These are phyloP conservation scores for Trachymyrmex cornetzi DNA, from an alignment of 1,140 invertebrate genomes.

Conservation along the genomic window DNA sequence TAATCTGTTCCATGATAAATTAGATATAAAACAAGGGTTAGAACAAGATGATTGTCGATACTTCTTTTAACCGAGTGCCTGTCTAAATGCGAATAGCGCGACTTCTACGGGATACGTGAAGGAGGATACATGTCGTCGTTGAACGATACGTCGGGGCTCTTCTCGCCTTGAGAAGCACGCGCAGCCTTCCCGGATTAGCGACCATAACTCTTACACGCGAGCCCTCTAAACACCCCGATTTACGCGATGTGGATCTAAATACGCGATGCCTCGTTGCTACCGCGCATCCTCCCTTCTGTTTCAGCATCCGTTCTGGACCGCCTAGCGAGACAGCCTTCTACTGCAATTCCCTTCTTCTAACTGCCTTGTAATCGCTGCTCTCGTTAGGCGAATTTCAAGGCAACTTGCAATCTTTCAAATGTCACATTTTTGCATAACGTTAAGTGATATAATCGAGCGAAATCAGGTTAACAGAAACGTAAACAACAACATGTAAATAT, in stretches of 20 bases:
- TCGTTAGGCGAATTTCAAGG: not conserved
- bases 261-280: slow-evolving; percentile 18
- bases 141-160: slow-evolving; percentile 73
- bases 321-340: not conserved
- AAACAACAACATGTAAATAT: not conserved
- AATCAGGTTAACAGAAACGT: not conserved
- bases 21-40: not conserved
- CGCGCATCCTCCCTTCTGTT: slow-evolving; percentile 40
- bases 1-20: not conserved
- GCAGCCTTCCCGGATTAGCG: slow-evolving; percentile 78
- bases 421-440: not conserved
- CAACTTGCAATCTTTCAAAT: slow-evolving; percentile 2
- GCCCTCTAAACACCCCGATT: slow-evolving; percentile 63
- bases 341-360: not conserved
- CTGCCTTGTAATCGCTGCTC: slow-evolving; percentile 10
- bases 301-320: slow-evolving; percentile 49
- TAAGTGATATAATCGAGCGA: slow-evolving; percentile 27
- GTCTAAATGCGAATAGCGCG: slow-evolving; percentile 29
- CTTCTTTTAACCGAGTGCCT: not conserved
- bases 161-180: slow-evolving; percentile 54
- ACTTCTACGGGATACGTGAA: slow-evolving; percentile 37
- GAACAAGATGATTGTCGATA: slow-evolving; percentile 10
- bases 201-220: slow-evolving; percentile 74
- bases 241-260: slow-evolving; percentile 48
- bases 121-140: slow-evolving; percentile 65